These are phyloP conservation scores for Anas platyrhynchos DNA, from an alignment of 2,113 vertebrate species.

Conservation along the genomic window DNA sequence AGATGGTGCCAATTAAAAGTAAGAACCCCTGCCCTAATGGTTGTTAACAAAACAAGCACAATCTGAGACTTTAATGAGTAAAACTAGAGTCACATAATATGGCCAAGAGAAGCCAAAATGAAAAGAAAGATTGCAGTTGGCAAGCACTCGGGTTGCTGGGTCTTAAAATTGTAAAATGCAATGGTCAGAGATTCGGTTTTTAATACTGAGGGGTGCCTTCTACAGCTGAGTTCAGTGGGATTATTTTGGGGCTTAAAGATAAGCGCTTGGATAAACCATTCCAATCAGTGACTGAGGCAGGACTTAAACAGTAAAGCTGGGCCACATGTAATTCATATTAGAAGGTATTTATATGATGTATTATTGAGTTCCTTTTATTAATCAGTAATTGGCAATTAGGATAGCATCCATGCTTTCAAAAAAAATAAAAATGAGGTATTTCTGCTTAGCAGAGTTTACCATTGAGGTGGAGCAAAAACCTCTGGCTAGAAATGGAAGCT, in stretches of 20 bases:
- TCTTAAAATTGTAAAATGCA: not conserved
- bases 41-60: slow-evolving; percentile 71
- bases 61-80: slow-evolving; percentile 68
- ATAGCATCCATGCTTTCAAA: not conserved
- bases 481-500: not conserved
- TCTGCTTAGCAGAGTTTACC: not conserved
- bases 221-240: not conserved
- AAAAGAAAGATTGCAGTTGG: slow-evolving; percentile 16
- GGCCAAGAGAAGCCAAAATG: slow-evolving; percentile 59
- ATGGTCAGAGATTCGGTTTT: not conserved
- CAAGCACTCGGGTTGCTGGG: not conserved
- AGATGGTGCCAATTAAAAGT: slow-evolving; percentile 71
- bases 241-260: not conserved
- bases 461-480: not conserved
- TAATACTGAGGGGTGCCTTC: not conserved
- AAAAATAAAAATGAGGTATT: not conserved
- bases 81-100: slow-evolving; percentile 53
- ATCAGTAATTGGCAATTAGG: not conserved
- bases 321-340: not conserved
- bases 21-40: slow-evolving; percentile 59
- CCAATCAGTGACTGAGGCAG: not conserved
- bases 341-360: not conserved
- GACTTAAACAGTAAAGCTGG: not conserved
- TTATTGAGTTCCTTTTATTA: not conserved
- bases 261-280: not conserved